Base-by-base conservation (phyloP, 2,888 invertebrate species). In the Trissonchulus latispiculum region DNA sequence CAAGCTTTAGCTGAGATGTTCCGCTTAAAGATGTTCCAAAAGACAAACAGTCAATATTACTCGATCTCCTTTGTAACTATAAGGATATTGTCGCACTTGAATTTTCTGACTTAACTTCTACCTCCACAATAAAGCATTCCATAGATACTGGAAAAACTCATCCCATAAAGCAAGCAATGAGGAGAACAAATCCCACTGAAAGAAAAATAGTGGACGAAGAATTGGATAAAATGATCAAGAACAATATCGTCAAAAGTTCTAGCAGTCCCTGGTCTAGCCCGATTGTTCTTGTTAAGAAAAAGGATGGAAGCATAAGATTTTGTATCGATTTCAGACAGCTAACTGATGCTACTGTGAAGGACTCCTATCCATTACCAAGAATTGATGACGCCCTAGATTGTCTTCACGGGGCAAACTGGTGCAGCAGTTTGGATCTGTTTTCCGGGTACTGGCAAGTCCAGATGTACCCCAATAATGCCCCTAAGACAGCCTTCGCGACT, bases 221-320 rank as follows among this genome's bases (percentile, higher is more conserved):
- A 48, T 23, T 48, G 48, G 48, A 48, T 23, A 48, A 23, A 48
- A 48, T 48, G 68, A 18, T 68, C 3, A 29, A 68, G 33, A 15
- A 29, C 8, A 36, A 48, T 3, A 68, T 75, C n/a, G 70, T 74
- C 36, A 74, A 75, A 32, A 79, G 76, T 1, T 80, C 80, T 1
- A 74, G 72, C 1, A 79, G 79, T 37, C 81, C 82, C 0, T 84
- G 80, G 80, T 77, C 79, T 8, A 77, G 80, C 0, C 82, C 82
- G 0, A 76, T 82, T 1, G 80, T 82, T 8, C 70, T 83, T 1
- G 81, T 81, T 0, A 77, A 76, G 31, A 83, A 82, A 76, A 81
- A 80, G 72, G 76, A 78, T 71, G 77, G 75, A 31, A 69, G 67
- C n/a, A 75, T 31, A 66, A 75, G 74, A 71, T 77, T 76, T 18